phyloP scores from a whole-genome alignment of 2,797 vertebrate genomes.

The Sciurus carolinensis region DNA sequence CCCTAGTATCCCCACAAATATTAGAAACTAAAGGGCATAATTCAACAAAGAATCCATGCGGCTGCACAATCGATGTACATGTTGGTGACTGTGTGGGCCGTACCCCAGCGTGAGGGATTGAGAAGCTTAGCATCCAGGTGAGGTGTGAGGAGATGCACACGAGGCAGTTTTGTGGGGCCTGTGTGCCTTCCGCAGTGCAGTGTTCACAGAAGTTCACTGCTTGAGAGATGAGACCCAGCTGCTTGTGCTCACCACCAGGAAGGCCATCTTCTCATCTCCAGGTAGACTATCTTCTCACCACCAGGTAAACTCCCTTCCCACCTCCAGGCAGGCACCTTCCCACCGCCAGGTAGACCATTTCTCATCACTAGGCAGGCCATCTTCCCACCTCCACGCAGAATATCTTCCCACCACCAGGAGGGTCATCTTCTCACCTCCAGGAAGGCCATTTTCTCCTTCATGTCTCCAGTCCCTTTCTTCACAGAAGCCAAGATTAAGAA shows the following conservation, averaged over 20 bases:
- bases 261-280: too few relatives aligned
- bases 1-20: slow-evolving; percentile 14
- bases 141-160: slow-evolving; percentile 21
- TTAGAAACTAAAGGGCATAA: slow-evolving; percentile 32
- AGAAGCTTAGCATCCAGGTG: slow-evolving; percentile 50
- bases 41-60: neutral
- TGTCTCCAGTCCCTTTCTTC: neutral
- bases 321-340: neutral
- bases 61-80: slow-evolving; percentile 10
- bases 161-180: neutral
- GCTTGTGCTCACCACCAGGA: neutral
- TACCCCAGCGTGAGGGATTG: neutral
- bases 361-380: neutral
- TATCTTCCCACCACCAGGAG: too few relatives aligned
- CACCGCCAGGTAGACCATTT: too few relatives aligned
- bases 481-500: slow-evolving; percentile 57
- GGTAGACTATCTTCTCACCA: too few relatives aligned
- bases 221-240: neutral
- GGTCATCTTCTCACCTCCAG: too few relatives aligned
- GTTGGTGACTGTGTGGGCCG: neutral
- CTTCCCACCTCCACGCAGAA: too few relatives aligned
- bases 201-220: neutral
- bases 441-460: neutral
- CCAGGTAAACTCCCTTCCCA: neutral
- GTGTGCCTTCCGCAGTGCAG: neutral